Evolutionary conservation across 2,113 vertebrate species (phyloP).

Genomic region (Pygoscelis antarcticus): DNA sequence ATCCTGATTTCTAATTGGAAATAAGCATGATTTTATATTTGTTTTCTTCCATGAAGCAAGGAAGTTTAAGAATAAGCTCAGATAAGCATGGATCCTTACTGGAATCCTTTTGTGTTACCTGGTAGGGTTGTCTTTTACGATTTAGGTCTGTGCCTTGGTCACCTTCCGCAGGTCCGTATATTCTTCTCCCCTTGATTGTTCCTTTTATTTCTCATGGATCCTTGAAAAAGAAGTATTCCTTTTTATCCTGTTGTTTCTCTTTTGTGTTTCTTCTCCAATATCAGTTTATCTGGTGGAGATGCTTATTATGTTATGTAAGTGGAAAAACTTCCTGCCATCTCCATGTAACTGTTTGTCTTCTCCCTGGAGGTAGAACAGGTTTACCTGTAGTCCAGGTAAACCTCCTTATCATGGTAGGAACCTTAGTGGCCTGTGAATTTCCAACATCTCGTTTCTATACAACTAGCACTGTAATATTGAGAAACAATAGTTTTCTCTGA

Average conservation of each 20-base stretch:
- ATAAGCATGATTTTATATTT: background rate
- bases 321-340: background rate
- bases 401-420: background rate
- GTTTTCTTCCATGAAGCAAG: background rate
- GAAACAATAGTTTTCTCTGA: background rate
- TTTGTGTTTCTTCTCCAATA: background rate
- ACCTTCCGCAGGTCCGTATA: background rate
- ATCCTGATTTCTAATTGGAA: background rate
- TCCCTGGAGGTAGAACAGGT: background rate
- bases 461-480: background rate
- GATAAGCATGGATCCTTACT: background rate
- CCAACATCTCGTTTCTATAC: background rate
- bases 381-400: background rate
- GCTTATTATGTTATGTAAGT: background rate
- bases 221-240: background rate
- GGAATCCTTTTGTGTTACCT: background rate
- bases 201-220: background rate
- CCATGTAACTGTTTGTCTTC: background rate
- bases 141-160: background rate
- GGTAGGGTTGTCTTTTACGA: background rate
- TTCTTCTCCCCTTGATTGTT: background rate
- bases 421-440: background rate
- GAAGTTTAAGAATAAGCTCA: background rate
- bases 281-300: background rate
- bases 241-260: background rate